Percentiles rank a stretch among this genome's conserved stretches.
These are phyloP conservation scores for Thamnaconus septentrionalis DNA, from an alignment of 2,113 vertebrate species.

Conservation along the genomic window DNA sequence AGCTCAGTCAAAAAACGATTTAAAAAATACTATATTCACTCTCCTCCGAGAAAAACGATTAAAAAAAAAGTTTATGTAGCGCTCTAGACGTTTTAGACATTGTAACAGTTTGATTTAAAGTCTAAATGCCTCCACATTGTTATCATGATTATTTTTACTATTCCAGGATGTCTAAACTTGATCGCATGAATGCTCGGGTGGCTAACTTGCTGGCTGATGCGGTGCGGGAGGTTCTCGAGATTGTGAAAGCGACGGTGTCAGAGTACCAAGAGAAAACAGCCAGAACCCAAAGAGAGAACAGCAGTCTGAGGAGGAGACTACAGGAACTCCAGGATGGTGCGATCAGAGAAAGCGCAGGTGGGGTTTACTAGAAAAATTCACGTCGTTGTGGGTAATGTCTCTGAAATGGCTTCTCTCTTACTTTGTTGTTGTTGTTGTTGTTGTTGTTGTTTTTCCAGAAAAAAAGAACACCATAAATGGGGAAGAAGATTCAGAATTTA, in stretches of 20 bases:
- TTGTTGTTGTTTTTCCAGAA: too few species aligned
- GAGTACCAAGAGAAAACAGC: slow-evolving; percentile 71
- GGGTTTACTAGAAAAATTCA: neutral
- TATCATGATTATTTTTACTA: neutral
- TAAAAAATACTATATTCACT: too few species aligned
- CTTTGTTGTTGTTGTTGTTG: too few species aligned
- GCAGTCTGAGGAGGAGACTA: slow-evolving; percentile 62
- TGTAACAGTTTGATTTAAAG: too few species aligned
- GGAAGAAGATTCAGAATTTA: slow-evolving; percentile 7
- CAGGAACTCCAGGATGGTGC: slow-evolving; percentile 54
- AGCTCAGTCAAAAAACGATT: too few species aligned
- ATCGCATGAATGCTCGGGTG: slow-evolving; percentile 69
- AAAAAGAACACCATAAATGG: neutral
- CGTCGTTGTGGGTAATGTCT: neutral
- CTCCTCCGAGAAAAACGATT: too few species aligned
- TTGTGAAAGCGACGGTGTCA: slow-evolving; percentile 70
- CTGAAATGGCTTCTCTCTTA: too few species aligned
- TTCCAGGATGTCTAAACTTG: slow-evolving; percentile 70
- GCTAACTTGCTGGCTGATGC: slow-evolving; percentile 65
- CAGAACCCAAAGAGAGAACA: slow-evolving; percentile 69
- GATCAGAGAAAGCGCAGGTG: slow-evolving; percentile 41
- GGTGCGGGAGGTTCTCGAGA: slow-evolving; percentile 70
- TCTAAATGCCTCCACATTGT: too few species aligned
- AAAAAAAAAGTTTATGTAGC: too few species aligned
- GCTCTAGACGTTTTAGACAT: too few species aligned